Percentiles rank a stretch among this genome's conserved stretches.
phyloP scores from a whole-genome alignment of 2,888 invertebrate genomes.

The Panorpa germanica region DNA sequence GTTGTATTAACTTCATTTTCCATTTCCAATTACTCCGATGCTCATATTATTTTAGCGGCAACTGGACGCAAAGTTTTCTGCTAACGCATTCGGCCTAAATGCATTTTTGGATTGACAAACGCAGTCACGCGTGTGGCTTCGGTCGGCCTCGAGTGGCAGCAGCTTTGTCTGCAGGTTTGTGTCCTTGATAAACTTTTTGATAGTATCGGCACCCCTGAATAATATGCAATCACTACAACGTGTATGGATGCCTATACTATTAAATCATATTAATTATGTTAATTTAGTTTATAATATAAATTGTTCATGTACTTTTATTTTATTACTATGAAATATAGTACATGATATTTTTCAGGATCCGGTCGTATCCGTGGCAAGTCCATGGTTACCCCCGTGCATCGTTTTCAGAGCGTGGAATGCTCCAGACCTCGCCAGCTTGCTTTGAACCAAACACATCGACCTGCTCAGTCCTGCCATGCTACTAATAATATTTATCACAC shows the following conservation, averaged over 20 bases:
- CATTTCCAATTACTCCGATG: too few relatives aligned
- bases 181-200: background rate
- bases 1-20: too few relatives aligned
- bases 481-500: constrained; percentile 3
- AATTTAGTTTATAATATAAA: background rate
- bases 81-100: too few relatives aligned
- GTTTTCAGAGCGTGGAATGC: constrained; percentile 37
- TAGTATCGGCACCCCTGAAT: background rate
- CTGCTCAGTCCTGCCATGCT: too few relatives aligned
- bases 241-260: background rate
- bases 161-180: constrained; percentile 35
- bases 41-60: too few relatives aligned
- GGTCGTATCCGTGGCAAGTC: constrained; percentile 32
- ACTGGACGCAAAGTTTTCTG: too few relatives aligned
- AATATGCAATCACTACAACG: background rate
- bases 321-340: background rate
- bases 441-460: too few relatives aligned
- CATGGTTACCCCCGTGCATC: constrained; percentile 53
- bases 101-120: constrained; percentile 82
- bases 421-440: constrained; percentile 16
- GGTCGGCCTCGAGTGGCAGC: constrained; percentile 51
- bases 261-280: background rate
- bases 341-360: constrained; percentile 21
- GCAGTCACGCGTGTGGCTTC: constrained; percentile 56
- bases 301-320: constrained; percentile 6